Conservation (phyloP, 2,888 invertebrate genomes). For the Tipula vernalis region DNA sequence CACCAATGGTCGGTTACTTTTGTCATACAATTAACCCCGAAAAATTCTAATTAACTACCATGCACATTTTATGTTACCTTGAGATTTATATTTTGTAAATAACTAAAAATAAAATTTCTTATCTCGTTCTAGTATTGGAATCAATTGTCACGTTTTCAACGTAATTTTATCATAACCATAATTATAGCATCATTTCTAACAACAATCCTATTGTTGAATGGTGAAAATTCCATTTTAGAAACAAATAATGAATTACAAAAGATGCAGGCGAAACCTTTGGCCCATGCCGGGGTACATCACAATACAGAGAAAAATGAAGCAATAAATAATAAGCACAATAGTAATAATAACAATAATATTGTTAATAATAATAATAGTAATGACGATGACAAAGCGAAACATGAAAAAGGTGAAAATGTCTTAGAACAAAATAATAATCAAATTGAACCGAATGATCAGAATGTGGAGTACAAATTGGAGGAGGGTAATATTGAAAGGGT, state of each 20-base stretch:
- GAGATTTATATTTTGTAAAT: no score
- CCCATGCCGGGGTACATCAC: slow-evolving; percentile 14
- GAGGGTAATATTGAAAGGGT: slow-evolving; percentile 21
- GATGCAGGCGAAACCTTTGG: slow-evolving; percentile 9
- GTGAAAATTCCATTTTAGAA: slow-evolving; percentile 25
- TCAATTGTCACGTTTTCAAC: slow-evolving; percentile 69
- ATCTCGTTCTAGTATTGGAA: slow-evolving; percentile 62
- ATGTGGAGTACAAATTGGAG: not conserved
- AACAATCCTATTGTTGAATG: slow-evolving; percentile 46
- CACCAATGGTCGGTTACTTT: no score
- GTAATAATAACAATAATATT: not conserved
- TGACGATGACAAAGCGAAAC: not conserved
- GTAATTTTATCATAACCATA: slow-evolving; percentile 58
- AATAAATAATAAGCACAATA: not conserved
- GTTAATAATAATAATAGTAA: not conserved
- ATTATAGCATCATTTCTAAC: slow-evolving; percentile 44
- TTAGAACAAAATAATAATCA: slow-evolving; percentile 5
- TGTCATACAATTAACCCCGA: no score
- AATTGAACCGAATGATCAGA: not conserved
- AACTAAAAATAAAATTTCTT: not conserved
- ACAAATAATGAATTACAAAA: slow-evolving; percentile 17
- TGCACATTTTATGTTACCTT: no score
- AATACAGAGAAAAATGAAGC: not conserved
- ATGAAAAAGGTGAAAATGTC: not conserved
- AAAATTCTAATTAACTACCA: no score